phyloP scores from a whole-genome alignment of 2,797 vertebrate species.

The Gallinago nigripennis region DNA sequence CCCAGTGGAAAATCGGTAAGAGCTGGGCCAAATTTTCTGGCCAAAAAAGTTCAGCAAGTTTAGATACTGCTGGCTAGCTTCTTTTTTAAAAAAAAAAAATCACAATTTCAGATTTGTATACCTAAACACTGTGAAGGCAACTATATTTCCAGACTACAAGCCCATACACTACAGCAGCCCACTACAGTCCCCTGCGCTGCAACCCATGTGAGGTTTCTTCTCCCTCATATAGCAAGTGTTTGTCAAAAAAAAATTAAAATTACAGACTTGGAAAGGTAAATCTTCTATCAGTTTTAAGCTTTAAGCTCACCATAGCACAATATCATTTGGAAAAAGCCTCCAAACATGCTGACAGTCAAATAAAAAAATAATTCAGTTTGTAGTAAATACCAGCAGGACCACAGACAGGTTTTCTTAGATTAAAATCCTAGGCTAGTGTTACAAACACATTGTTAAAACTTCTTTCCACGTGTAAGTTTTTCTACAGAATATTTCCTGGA shows the following conservation, averaged over 20 bases:
- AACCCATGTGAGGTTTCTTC: background rate
- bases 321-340: background rate
- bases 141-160: background rate
- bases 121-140: background rate
- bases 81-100: background rate
- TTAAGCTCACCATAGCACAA: background rate
- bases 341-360: background rate
- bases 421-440: background rate
- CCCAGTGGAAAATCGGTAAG: background rate
- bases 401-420: background rate
- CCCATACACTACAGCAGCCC: background rate
- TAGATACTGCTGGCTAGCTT: background rate
- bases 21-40: background rate
- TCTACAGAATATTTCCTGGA: background rate
- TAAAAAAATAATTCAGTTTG: background rate
- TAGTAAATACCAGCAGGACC: background rate
- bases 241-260: background rate
- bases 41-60: background rate
- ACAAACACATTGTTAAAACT: background rate
- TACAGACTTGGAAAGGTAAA: background rate
- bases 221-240: rapidly evolving
- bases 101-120: background rate
- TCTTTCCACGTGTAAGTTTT: background rate
- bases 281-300: background rate
- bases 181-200: background rate